A percentile compares a stretch with the other conserved stretches of the same genome.
Evolutionary conservation across 2,113 vertebrate genomes (phyloP).

Genomic region (Tiliqua scincoides): DNA sequence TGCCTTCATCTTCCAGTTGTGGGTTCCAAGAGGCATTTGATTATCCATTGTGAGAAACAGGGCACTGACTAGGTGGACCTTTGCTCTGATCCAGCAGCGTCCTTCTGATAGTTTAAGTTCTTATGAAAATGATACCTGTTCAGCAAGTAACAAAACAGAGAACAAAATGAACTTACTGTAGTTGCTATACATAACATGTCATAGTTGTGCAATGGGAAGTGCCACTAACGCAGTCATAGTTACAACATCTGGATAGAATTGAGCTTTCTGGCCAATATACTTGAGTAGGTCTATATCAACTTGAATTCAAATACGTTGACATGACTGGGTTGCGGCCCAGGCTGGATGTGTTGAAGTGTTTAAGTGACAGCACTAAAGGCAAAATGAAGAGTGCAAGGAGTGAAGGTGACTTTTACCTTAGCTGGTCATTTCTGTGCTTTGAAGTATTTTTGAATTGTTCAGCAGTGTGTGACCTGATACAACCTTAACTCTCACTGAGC

Average conservation of each 20-base stretch:
- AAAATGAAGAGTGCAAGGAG: constrained; percentile 12
- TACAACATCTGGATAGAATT: not conserved
- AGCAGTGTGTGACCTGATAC: constrained; percentile 22
- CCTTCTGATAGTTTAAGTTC: no score
- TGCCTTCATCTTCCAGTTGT: no score
- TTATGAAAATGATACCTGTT: not conserved
- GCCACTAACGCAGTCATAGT: not conserved
- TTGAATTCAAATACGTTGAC: not conserved
- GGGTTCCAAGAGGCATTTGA: no score
- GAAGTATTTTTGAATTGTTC: constrained; percentile 31
- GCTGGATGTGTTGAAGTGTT: not conserved
- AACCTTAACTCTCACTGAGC: constrained; percentile 1
- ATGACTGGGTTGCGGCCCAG: not conserved
- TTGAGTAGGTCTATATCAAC: not conserved
- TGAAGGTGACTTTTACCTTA: constrained; percentile 23
- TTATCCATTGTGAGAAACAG: no score
- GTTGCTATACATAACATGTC: not conserved
- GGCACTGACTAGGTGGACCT: no score
- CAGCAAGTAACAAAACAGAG: no score
- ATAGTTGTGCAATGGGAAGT: not conserved
- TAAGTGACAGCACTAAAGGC: not conserved
- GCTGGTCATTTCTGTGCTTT: constrained; percentile 13
- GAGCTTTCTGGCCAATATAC: not conserved
- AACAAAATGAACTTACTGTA: not conserved
- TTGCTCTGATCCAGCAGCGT: no score